Evolutionary conservation across 1,140 invertebrate genomes (phyloP).

Genomic region (Diorhabda sublineata): DNA sequence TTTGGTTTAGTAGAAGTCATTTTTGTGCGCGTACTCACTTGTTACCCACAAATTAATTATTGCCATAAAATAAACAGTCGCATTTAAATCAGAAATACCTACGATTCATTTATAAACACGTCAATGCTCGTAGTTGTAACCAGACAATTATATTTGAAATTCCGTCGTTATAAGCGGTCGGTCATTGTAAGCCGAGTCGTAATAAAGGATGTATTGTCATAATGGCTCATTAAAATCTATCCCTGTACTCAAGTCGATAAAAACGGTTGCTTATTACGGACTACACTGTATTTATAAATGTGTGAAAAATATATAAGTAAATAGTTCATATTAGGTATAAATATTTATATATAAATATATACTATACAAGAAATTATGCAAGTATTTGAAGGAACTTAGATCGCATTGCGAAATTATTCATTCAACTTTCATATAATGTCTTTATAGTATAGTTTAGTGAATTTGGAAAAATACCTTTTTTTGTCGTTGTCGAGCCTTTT

Average conservation of each 20-base stretch:
- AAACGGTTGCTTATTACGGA: too few relatives aligned
- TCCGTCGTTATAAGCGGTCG: background rate
- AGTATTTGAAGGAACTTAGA: too few relatives aligned
- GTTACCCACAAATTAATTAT: background rate
- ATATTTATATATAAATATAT: too few relatives aligned
- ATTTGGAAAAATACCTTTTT: constrained; percentile 35
- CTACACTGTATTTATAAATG: too few relatives aligned
- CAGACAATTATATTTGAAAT: background rate
- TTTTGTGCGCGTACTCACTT: too few relatives aligned
- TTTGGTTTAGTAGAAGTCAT: too few relatives aligned
- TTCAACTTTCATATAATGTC: background rate
- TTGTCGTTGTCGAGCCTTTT: constrained; percentile 42
- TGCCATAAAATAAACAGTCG: background rate
- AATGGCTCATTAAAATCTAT: too few relatives aligned
- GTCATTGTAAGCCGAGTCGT: background rate
- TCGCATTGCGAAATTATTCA: too few relatives aligned
- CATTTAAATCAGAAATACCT: background rate
- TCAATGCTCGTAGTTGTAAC: background rate
- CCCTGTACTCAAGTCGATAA: too few relatives aligned
- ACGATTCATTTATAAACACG: background rate
- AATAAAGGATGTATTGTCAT: background rate
- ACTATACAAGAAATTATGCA: too few relatives aligned
- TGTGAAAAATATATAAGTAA: too few relatives aligned
- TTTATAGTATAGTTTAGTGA: constrained; percentile 7
- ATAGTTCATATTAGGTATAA: too few relatives aligned